Base-by-base conservation (phyloP, 2,113 vertebrate species). In the Eptesicus fuscus region DNA sequence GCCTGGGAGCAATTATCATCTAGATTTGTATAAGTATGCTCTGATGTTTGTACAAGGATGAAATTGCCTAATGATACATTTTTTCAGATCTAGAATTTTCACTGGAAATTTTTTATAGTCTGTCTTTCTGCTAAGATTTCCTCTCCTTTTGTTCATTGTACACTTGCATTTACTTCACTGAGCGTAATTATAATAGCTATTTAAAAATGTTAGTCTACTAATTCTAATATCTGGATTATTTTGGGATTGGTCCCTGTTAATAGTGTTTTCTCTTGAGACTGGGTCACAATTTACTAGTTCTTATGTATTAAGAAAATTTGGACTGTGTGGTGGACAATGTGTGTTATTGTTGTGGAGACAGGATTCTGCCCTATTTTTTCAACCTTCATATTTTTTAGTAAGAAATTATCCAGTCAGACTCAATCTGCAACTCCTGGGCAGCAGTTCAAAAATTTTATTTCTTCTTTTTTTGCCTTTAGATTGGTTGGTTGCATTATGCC, bases 1-100 rank as follows among this genome's bases (percentile, higher is more conserved):
- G 76, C 12, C 49, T 25, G 32, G 49, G 76, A 56, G 76, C 76
- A 79, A 12, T 16, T 79, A 51, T 20, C 32, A 4, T 53, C 76
- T 53, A 53, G 47, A 49, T 53, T 53, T 78, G 32, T n/a, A 16
- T 35, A 14, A 23, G n/a, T 53, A 22, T 51, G 20, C n/a, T 79
- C 22, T 51, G 76, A 35, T 37, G 11, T 22, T 53, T 13, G 6
- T 49, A 53, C 20, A 53, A n/a, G 76, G 11, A 23, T 37, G 20
- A 53, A 53, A 56, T 37, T 53, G 76, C n/a, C 49, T 78, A 13
- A 53, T 78, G 47, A 78, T 22, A 74, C 44, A 42, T 59, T 76
- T 93, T 91, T 91, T 83, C 23, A 47, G 23, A 77, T 78, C 53
- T 83, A 83, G 32, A 93, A 73, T 86, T 89, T 90, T 40, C 44